Conservation (phyloP, 1,140 invertebrate genomes). For the Lepidotrigona ventralis region DNA sequence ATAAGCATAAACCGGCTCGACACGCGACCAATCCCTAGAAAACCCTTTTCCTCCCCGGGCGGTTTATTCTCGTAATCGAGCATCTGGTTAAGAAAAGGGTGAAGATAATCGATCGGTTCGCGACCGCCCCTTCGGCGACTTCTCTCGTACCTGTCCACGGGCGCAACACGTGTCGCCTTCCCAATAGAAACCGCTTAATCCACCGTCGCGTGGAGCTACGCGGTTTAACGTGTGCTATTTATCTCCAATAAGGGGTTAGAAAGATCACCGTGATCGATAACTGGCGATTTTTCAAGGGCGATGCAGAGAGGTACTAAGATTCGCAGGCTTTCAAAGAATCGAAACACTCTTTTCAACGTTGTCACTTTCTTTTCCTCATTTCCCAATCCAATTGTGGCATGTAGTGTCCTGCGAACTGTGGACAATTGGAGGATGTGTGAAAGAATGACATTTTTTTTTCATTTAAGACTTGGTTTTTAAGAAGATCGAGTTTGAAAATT, state of each 20-base stretch:
- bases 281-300: background rate
- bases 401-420: no score
- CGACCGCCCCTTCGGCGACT: constrained; percentile 45
- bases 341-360: background rate
- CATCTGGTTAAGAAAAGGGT: constrained; percentile 71
- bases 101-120: constrained; percentile 73
- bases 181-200: constrained; percentile 19
- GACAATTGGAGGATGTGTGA: no score
- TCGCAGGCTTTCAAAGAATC: background rate
- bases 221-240: background rate
- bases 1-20: constrained; percentile 73
- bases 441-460: no score
- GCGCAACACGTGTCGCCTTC: constrained; percentile 56
- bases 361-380: background rate
- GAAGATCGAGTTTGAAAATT: no score
- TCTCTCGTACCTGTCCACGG: constrained; percentile 50
- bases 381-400: background rate
- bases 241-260: background rate
- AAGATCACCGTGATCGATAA: background rate
- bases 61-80: constrained; percentile 67
- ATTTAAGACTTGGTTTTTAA: no score
- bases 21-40: constrained; percentile 69
- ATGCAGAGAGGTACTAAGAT: background rate
- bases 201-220: background rate
- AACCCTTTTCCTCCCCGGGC: constrained; percentile 64